Base-by-base conservation (phyloP, 2,888 invertebrate species). In the Drosophila mercatorum region DNA sequence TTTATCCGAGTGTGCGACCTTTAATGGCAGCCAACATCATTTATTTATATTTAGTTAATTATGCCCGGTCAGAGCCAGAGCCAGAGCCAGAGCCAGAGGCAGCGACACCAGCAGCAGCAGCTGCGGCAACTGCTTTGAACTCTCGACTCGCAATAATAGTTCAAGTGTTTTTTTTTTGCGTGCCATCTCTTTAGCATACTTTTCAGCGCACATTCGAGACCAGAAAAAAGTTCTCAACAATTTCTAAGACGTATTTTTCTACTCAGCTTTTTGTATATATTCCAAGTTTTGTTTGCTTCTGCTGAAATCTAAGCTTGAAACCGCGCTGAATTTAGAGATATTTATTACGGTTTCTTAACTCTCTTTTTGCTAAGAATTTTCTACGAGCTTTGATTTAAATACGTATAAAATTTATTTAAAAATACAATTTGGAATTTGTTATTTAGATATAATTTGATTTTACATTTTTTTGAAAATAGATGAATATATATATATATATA, bases 11-110 rank as follows among this genome's bases (percentile, higher is more conserved):
- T n/a, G 34, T 17, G 10, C 47, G 58, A 53, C 38, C 38, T 26
- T 31, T 17, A 38, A 31, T 40, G 26, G 14, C 17, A 41, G 6
- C 56, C 36, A 51, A 66, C 36, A 49, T 51, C 12, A 55, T 57
- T 65, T 57, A 59, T 73, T 66, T 43, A 36, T 46, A 68, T 53
- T 70, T 26, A 36, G 46, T 43, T 68, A 47, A 70, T 68, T 52
- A 59, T 22, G 46, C 47, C 17, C 41, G 36, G 14, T 11, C 31
- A 10, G 41, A 4, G 36, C 0, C 47, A 68, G 40, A 12, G 12
- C n/a, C n/a, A n/a, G n/a, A n/a, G n/a, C n/a, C 31, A 10, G 41
- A 4, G 36, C 4, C 38, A 11, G 12, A 12, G 36, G 10, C 36
- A 36, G 36, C 8, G 11, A 5, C 38, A 12, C 5, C 12, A 17